Conservation (phyloP, 2,888 invertebrate species). For the Tenthredo livida region DNA sequence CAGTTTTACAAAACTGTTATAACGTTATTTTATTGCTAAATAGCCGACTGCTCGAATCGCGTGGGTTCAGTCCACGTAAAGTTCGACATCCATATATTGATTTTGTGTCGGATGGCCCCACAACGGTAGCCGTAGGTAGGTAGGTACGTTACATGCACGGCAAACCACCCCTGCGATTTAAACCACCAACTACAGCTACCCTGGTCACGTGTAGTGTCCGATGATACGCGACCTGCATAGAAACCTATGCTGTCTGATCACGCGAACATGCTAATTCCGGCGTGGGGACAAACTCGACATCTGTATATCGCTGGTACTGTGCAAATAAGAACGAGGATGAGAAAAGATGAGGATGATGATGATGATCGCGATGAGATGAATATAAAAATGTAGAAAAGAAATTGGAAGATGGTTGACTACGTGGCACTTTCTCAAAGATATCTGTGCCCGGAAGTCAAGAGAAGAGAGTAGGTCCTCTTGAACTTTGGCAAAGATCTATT, state of each 20-base stretch:
- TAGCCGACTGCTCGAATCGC: neutral
- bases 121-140: neutral
- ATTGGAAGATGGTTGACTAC: neutral
- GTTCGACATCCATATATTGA: constrained; percentile 53
- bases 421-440: neutral
- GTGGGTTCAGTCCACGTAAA: constrained; percentile 18
- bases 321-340: constrained; percentile 62
- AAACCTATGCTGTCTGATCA: constrained; percentile 61
- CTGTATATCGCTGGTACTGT: constrained; percentile 61
- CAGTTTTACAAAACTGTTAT: constrained; percentile 3
- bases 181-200: constrained; percentile 66
- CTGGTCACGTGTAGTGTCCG: constrained; percentile 76
- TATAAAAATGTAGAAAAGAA: constrained; percentile 45
- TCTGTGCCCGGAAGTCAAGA: neutral
- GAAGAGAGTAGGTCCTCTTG: neutral
- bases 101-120: constrained; percentile 52
- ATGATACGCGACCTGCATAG: constrained; percentile 74
- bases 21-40: constrained; percentile 21
- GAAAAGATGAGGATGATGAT: constrained; percentile 39
- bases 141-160: neutral
- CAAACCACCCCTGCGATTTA: constrained; percentile 55
- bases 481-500: constrained; percentile 49
- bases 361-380: neutral
- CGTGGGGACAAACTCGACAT: constrained; percentile 30
- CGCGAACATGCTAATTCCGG: constrained; percentile 47